Evolutionary conservation across 2,888 invertebrate genomes (phyloP), one percentile per base, ranked within the genome.

Genomic region (Vandiemenella viatica): DNA sequence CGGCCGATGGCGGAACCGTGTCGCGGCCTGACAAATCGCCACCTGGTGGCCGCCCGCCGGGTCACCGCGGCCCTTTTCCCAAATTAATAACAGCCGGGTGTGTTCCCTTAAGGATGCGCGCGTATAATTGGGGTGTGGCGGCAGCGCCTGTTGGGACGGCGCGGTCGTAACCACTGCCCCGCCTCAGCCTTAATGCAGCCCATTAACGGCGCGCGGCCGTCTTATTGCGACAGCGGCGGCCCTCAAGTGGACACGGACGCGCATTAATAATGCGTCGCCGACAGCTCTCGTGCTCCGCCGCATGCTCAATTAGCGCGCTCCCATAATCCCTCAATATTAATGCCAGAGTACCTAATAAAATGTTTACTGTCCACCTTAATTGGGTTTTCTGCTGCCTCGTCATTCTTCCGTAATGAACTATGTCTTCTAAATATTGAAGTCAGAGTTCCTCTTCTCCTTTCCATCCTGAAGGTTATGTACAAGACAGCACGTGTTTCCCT

Each of bases 1-100:
- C n/a, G n/a, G n/a, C n/a, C 55, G 63, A 67, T 67, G 66, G 67
- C 61, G 59, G 63, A 67, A 67, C 61, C 67, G 63, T 67, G 67
- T 67, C 63, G 61, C 59, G 64, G 63, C 43, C 65, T 67, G 67
- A 67, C 66, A 67, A 67, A 67, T 67, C 64, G 66, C 65, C 67
- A 66, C 67, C 67, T 64, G 65, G 67, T 65, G 67, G 65, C 67
- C 66, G 65, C 67, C 66, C 62, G 64, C 64, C 42, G 37, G 48
- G 51, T 48, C 48, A 50, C 17, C 19, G 18, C 42, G 13, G 42
- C 32, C 32, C 10, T 13, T n/a, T 32, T 32, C 32, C 43, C 44
- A 49, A 49, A 49, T 49, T 49, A 49, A 49, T 49, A 49, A 49
- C 49, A 15, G 26, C 40, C 15, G 26, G 22, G 38, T 17, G 45